Evolutionary conservation across 2,888 invertebrate genomes (phyloP).

Genomic region (Cloeon dipterum): DNA sequence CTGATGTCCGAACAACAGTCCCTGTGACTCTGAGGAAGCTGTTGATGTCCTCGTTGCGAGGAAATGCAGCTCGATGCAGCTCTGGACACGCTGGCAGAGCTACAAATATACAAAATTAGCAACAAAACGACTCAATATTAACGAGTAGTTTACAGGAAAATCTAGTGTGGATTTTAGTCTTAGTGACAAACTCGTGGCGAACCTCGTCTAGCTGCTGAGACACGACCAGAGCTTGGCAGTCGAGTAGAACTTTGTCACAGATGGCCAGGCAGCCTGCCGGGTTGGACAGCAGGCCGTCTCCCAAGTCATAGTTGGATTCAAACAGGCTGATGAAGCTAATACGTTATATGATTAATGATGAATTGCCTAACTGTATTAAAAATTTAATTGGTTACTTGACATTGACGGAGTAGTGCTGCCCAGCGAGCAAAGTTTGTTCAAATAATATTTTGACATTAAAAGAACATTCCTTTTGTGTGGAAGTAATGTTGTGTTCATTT

Average conservation of each 20-base stretch:
- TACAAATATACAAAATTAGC: constrained; percentile 15
- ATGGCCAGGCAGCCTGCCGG: constrained; percentile 35
- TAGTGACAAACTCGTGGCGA: constrained; percentile 22
- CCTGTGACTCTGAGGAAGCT: constrained; percentile 53
- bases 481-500: no score
- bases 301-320: constrained; percentile 40
- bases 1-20: constrained; percentile 52
- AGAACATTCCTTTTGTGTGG: no score
- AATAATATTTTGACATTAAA: no score
- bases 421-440: no score
- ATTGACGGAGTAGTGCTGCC: constrained; percentile 38
- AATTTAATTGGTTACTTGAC: constrained; percentile 33
- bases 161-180: constrained; percentile 42
- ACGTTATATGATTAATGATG: no score
- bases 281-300: constrained; percentile 37
- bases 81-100: constrained; percentile 46
- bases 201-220: constrained; percentile 18
- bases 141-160: constrained; percentile 17
- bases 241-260: constrained; percentile 35
- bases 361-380: constrained; percentile 4
- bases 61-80: constrained; percentile 35
- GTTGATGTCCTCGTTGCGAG: constrained; percentile 43
- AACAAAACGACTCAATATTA: neutral
- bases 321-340: constrained; percentile 44
- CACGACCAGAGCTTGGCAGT: constrained; percentile 32